Evolutionary conservation across 2,113 vertebrate species (phyloP).

Genomic region (Alethe castanea): DNA sequence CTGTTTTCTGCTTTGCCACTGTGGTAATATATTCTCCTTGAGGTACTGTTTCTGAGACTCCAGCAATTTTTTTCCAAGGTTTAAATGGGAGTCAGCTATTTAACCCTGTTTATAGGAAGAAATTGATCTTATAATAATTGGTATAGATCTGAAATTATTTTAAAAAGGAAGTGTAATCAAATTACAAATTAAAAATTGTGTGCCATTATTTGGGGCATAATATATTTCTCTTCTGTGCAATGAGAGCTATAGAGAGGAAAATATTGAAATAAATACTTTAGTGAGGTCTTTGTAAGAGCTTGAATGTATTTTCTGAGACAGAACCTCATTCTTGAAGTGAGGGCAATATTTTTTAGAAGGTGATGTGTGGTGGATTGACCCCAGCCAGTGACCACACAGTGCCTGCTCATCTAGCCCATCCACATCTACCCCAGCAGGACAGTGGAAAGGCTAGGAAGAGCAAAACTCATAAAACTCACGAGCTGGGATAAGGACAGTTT

Average conservation of each 20-base stretch:
- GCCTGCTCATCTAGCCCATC: background rate
- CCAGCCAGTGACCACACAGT: accelerated
- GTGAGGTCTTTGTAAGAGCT: background rate
- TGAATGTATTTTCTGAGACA: background rate
- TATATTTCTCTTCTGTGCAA: background rate
- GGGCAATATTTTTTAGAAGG: background rate
- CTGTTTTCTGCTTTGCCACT: background rate
- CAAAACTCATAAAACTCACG: background rate
- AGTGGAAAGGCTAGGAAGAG: background rate
- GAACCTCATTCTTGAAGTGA: background rate
- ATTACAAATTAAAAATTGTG: background rate
- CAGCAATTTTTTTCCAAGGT: background rate
- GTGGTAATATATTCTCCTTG: background rate
- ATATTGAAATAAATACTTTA: background rate
- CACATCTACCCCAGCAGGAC: background rate
- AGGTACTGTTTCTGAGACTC: background rate
- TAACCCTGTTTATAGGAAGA: background rate
- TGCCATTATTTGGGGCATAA: background rate
- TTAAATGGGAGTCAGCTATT: background rate
- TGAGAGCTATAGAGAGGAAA: background rate
- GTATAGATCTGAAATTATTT: background rate
- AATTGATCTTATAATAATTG: background rate
- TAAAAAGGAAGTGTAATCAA: background rate
- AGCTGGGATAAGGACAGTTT: background rate
- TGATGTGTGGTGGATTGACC: background rate